Evolutionary conservation across 2,888 invertebrate genomes (phyloP).

Genomic region (Leptogaster cylindrica): DNA sequence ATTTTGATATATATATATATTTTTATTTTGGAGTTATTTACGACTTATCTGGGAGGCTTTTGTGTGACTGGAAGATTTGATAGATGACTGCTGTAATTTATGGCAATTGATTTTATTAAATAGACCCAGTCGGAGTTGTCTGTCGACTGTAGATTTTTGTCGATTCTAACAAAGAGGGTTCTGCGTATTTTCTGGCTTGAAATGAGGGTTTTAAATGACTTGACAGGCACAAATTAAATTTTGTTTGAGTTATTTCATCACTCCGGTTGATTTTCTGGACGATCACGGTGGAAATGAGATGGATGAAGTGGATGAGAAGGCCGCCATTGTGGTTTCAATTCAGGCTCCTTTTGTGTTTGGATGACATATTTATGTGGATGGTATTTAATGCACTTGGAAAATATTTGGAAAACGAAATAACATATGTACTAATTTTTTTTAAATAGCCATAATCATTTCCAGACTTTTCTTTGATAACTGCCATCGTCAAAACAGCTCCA

Average conservation of each 20-base stretch:
- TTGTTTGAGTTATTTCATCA: conserved; percentile 16
- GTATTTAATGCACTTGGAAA: too few species aligned
- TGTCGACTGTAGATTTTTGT: conserved; percentile 21
- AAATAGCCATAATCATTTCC: too few species aligned
- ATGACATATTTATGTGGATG: too few species aligned
- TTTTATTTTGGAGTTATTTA: conserved; percentile 23
- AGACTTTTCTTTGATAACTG: too few species aligned
- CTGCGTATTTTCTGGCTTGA: neutral
- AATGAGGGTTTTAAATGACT: conserved; percentile 24
- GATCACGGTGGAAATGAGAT: too few species aligned
- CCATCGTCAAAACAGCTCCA: too few species aligned
- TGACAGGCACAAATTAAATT: conserved; percentile 33
- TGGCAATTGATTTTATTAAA: conserved; percentile 43
- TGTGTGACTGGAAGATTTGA: conserved; percentile 38
- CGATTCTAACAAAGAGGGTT: neutral
- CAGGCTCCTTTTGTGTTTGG: too few species aligned
- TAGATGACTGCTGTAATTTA: conserved; percentile 40
- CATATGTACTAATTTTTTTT: too few species aligned
- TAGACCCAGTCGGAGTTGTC: conserved; percentile 11
- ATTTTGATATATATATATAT: neutral
- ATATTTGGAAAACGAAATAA: too few species aligned
- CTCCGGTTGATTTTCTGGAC: too few species aligned
- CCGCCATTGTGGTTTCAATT: too few species aligned
- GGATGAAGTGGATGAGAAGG: too few species aligned
- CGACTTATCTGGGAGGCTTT: conserved; percentile 33